Base-by-base conservation (phyloP, 2,797 vertebrate genomes). In the Coluber constrictor region DNA sequence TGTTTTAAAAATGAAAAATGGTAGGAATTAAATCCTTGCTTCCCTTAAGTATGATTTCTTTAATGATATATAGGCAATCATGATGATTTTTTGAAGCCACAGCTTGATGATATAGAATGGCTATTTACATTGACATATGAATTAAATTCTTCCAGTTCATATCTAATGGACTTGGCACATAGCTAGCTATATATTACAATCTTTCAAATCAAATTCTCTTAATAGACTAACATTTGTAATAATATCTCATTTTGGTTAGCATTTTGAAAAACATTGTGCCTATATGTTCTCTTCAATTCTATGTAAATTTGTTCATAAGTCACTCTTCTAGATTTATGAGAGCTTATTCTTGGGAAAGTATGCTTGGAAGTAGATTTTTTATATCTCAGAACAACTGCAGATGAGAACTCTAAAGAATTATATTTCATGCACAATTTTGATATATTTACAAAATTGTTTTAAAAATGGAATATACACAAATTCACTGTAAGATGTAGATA, bases 171-270 rank as follows among this genome's bases (percentile, higher is more conserved):
- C 25, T 5, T 86, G 92, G 92, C 91, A 94, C 1, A 90, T 20
- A 92, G 86, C 94, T 94, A 94, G 10, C n/a, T 70, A 60, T 94
- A 12, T 95, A 93, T 95, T 95, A 95, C 95, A 93, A 92, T 88
- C 90, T 96, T 83, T 74, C 0, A 0, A 88, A 87, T 94, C 0
- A 0, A 83, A 43, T 92, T 70, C 56, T 90, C 51, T 43, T 3
- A 86, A 23, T 92, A 1, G 92, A 63, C 16, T 93, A 43, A n/a
- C 51, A 66, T 94, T 94, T 94, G 92, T 74, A 93, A 13, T 63
- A 88, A 18, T 93, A 95, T 93, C 54, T 89, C 47, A 63, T 47
- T 0, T 0, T 32, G 86, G 74, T 59, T 4, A 57, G 61, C 11
- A 4, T 92, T 94, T 95, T 10, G 87, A 93, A 59, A 87, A 88